phyloP scores from a whole-genome alignment of 1,140 invertebrate genomes.

The Hetaerina americana region DNA sequence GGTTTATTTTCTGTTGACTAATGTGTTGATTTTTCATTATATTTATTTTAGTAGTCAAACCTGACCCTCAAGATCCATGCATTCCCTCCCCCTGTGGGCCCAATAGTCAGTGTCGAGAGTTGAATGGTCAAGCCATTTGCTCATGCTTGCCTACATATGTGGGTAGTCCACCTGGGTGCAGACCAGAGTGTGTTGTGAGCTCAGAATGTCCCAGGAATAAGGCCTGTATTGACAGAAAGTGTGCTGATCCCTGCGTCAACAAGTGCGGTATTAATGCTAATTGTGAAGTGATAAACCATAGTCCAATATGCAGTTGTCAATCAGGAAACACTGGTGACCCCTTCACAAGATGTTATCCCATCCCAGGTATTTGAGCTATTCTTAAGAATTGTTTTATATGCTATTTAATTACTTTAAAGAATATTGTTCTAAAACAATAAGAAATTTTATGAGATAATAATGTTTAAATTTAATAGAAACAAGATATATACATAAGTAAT shows the following conservation, averaged over 20 bases:
- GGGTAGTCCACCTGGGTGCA: slow-evolving; percentile 56
- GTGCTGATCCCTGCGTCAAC: slow-evolving; percentile 62
- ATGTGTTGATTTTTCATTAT: slow-evolving; percentile 2
- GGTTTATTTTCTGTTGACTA: neutral
- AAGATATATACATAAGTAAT: slow-evolving; percentile 4
- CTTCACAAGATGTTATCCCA: slow-evolving; percentile 48
- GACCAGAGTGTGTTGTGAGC: slow-evolving; percentile 61
- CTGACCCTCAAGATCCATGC: slow-evolving; percentile 40
- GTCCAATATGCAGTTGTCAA: slow-evolving; percentile 46
- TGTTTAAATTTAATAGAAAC: neutral
- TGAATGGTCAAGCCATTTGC: slow-evolving; percentile 58
- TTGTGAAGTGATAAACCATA: slow-evolving; percentile 47
- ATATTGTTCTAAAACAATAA: too few relatives aligned
- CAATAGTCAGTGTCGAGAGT: slow-evolving; percentile 57
- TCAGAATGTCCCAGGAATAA: slow-evolving; percentile 53
- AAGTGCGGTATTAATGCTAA: slow-evolving; percentile 58
- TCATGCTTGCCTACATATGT: slow-evolving; percentile 54
- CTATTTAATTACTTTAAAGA: slow-evolving; percentile 11
- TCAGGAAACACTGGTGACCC: slow-evolving; percentile 51
- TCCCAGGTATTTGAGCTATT: slow-evolving; percentile 31
- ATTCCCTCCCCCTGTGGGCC: slow-evolving; percentile 61
- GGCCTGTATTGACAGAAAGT: slow-evolving; percentile 65
- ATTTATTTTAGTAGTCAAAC: slow-evolving; percentile 14
- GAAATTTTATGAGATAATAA: neutral
- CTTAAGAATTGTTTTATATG: too few relatives aligned